These are phyloP conservation scores for Tricholaema leucomelas DNA, from an alignment of 2,113 vertebrate species.

Conservation along the genomic window DNA sequence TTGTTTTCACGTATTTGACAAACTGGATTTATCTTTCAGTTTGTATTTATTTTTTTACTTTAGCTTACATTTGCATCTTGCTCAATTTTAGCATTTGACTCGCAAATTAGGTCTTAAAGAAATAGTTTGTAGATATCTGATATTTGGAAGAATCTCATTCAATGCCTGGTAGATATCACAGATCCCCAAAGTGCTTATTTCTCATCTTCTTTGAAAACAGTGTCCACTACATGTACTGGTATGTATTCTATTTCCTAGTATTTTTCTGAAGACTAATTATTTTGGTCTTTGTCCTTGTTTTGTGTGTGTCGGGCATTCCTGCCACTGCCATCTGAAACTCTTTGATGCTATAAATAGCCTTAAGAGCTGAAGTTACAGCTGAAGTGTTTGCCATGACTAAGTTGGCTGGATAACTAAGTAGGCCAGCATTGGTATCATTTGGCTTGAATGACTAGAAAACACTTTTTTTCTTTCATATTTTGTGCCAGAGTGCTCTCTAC, in stretches of 20 bases:
- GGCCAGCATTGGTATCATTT: constrained; percentile 3
- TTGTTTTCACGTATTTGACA: neutral
- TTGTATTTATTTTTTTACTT: neutral
- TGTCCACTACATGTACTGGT: neutral
- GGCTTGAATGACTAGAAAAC: neutral
- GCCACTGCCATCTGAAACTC: neutral
- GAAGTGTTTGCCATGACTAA: neutral
- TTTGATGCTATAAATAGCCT: neutral
- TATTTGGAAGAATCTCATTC: neutral
- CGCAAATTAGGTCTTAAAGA: neutral
- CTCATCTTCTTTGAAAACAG: neutral
- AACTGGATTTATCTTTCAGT: neutral
- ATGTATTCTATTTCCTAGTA: neutral
- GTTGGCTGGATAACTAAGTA: constrained; percentile 4
- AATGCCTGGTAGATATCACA: neutral
- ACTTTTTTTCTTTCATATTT: neutral
- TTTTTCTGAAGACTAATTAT: neutral
- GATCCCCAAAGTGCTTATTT: neutral
- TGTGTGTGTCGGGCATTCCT: neutral
- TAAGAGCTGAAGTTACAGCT: neutral
- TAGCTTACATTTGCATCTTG: neutral
- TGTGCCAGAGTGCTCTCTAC: neutral
- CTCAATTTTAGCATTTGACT: neutral
- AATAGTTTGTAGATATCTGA: neutral
- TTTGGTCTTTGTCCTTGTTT: neutral